Evolutionary conservation across 53 echinoderm and acorn worm species (phyloP).

Genomic region (Patiria pectinifera): DNA sequence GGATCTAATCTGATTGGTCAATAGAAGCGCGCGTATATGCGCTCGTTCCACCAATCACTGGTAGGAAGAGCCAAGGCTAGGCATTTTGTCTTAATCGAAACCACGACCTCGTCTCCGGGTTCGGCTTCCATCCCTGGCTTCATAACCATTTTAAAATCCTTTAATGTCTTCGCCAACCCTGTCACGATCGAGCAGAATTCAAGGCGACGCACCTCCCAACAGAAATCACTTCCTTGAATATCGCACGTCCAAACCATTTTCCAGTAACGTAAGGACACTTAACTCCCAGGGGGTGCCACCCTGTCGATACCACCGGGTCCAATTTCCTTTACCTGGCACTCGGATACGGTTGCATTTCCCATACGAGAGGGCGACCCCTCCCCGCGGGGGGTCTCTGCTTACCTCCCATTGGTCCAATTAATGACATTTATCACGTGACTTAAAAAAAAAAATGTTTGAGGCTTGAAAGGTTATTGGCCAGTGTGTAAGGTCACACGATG

Average conservation of each 20-base stretch:
- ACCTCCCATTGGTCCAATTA: slow-evolving; percentile 3
- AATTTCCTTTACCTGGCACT: not conserved
- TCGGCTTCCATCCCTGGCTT: no score
- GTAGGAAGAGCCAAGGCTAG: no score
- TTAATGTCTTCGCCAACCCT: no score
- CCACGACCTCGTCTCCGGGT: no score
- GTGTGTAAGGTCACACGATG: no score
- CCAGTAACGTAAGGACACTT: not conserved
- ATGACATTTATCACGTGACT: not conserved
- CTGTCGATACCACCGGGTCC: slow-evolving; percentile 9
- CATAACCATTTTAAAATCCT: no score
- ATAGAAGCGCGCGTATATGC: no score
- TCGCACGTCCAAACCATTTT: not conserved
- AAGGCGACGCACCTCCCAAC: not conserved
- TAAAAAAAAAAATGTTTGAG: no score
- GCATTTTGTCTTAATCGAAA: no score
- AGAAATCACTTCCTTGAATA: not conserved
- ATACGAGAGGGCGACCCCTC: slow-evolving; percentile 9
- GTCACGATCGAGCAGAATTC: no score
- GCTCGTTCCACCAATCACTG: no score
- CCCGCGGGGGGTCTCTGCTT: slow-evolving; percentile 14
- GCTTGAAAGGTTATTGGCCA: not conserved
- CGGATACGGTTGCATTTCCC: not conserved
- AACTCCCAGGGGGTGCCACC: slow-evolving; percentile 21
- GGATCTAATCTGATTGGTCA: no score